phyloP scores from a whole-genome alignment of 2,888 invertebrate genomes.

The Lithophane socia region DNA sequence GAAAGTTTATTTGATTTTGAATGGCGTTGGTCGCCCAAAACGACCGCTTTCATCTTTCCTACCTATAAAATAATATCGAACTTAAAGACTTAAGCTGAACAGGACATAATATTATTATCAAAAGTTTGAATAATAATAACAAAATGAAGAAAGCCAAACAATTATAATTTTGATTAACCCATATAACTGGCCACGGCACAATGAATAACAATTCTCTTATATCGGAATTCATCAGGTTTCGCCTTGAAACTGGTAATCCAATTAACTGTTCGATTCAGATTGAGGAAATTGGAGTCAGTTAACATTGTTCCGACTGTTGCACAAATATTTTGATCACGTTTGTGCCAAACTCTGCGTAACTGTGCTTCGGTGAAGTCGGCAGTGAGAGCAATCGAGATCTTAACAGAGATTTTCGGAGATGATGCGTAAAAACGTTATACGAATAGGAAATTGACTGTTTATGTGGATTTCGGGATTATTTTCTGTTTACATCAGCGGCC shows the following conservation, averaged over 20 bases:
- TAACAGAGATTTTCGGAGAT: constrained; percentile 31
- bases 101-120: neutral
- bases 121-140: neutral
- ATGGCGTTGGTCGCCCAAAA: neutral
- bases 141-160: constrained; percentile 13
- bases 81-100: neutral
- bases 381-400: constrained; percentile 25
- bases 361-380: constrained; percentile 23
- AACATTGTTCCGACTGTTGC: constrained; percentile 40
- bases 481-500: constrained; percentile 1
- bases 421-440: constrained; percentile 26
- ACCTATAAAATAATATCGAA: too few species aligned
- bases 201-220: constrained; percentile 52
- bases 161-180: constrained; percentile 28
- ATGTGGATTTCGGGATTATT: neutral
- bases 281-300: constrained; percentile 55
- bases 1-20: neutral
- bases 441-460: constrained; percentile 26
- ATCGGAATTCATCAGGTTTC: constrained; percentile 46
- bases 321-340: constrained; percentile 67
- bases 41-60: too few species aligned
- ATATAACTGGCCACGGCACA: constrained; percentile 15
- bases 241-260: constrained; percentile 56
- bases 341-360: constrained; percentile 55
- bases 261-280: constrained; percentile 58